These are phyloP conservation scores for Scaptomyza parva DNA, from an alignment of 2,888 invertebrate species.

Conservation along the genomic window DNA sequence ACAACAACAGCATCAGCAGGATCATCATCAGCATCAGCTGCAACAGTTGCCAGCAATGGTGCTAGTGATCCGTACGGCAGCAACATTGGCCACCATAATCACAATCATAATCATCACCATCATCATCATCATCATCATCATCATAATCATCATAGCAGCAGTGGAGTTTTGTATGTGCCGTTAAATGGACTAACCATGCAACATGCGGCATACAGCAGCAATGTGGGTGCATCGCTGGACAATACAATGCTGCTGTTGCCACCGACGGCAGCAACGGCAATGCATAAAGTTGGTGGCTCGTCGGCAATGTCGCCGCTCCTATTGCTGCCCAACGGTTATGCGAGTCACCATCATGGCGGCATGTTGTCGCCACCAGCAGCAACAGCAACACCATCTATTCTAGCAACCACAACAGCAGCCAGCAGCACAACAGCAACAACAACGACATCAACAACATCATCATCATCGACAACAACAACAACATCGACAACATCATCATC, in stretches of 20 bases:
- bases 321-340: conserved; percentile 57
- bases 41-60: conserved; percentile 21
- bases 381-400: conserved; percentile 10
- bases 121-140: background rate
- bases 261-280: conserved; percentile 12
- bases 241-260: conserved; percentile 44
- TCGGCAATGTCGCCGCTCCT: conserved; percentile 39
- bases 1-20: conserved; percentile 16
- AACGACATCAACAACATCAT: conserved; percentile 16
- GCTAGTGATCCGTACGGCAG: conserved; percentile 2
- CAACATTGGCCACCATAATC: conserved; percentile 21
- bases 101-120: conserved; percentile 7
- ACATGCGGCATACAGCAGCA: conserved; percentile 66
- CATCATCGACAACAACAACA: conserved; percentile 5
- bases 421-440: conserved; percentile 17
- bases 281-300: conserved; percentile 32
- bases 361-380: conserved; percentile 61
- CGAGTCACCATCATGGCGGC: conserved; percentile 40
- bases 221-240: conserved; percentile 40
- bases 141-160: conserved; percentile 25
- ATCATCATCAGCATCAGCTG: conserved; percentile 9
- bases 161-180: conserved; percentile 65
- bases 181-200: conserved; percentile 58
- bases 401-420: too few relatives aligned
- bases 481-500: conserved; percentile 13